phyloP scores from a whole-genome alignment of 2,797 vertebrate species.

The Salmo trutta region DNA sequence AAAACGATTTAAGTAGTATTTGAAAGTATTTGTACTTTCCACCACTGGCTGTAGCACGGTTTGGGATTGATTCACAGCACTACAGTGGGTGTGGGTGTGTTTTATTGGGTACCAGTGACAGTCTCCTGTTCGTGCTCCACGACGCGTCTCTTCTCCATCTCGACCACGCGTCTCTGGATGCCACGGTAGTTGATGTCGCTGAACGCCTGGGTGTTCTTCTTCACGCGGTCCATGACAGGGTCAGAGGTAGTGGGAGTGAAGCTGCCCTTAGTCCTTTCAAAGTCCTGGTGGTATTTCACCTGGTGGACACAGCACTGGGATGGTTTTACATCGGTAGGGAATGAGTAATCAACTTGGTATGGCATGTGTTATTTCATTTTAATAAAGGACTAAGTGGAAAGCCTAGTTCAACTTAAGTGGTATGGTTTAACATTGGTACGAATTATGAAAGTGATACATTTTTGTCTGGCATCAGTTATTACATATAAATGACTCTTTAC shows the following conservation, averaged over 20 bases:
- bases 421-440: no score
- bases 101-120: conserved; percentile 77
- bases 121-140: conserved; percentile 92
- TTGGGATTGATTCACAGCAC: no score
- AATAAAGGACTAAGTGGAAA: no score
- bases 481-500: neutral
- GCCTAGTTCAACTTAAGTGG: no score
- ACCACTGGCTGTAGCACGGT: no score
- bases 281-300: conserved; percentile 97
- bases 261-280: conserved; percentile 95
- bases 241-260: conserved; percentile 92
- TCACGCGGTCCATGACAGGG: conserved; percentile 90
- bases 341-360: neutral
- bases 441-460: no score
- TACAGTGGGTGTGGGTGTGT: neutral
- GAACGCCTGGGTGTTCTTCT: conserved; percentile 95
- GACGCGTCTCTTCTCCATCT: conserved; percentile 90
- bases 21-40: no score
- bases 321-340: neutral
- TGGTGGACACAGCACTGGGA: conserved; percentile 47
- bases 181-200: conserved; percentile 97
- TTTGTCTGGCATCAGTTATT: neutral
- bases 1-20: no score
- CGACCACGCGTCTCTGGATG: conserved; percentile 93
- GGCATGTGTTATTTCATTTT: no score